phyloP scores from a whole-genome alignment of 2,888 invertebrate species.

The Hirtodrosophila histrioides region DNA sequence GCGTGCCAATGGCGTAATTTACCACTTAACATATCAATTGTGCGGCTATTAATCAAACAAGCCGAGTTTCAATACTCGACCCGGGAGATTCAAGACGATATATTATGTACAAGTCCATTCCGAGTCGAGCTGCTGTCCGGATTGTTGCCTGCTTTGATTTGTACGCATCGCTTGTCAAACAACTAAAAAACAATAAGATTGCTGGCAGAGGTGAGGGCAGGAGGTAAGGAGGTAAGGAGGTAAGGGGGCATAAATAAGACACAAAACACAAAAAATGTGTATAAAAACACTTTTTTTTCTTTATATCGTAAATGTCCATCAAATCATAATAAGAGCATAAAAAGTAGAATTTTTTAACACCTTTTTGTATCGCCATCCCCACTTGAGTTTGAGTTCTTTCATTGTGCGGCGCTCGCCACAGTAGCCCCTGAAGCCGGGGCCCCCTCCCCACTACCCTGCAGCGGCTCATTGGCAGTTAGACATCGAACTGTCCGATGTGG shows the following conservation, averaged over 20 bases:
- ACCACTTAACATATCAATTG: constrained; percentile 80
- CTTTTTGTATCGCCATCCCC: constrained; percentile 66
- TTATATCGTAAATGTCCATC: constrained; percentile 76
- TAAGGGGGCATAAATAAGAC: constrained; percentile 31
- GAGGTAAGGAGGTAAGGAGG: constrained; percentile 21
- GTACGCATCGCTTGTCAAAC: constrained; percentile 80
- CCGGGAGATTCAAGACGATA: constrained; percentile 29
- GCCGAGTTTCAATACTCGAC: constrained; percentile 35
- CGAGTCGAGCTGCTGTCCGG: constrained; percentile 25
- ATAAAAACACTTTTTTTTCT: constrained; percentile 39
- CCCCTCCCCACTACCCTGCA: constrained; percentile 4
- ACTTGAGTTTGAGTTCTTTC: constrained; percentile 53
- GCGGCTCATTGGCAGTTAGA: constrained; percentile 65
- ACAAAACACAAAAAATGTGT: constrained; percentile 26
- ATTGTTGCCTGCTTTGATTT: constrained; percentile 72
- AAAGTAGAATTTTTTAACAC: constrained; percentile 78
- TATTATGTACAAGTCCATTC: constrained; percentile 1
- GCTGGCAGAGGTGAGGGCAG: constrained; percentile 3
- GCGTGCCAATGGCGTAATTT: constrained; percentile 80
- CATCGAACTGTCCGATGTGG: constrained; percentile 59
- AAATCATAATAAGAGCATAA: constrained; percentile 78
- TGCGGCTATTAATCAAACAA: constrained; percentile 79
- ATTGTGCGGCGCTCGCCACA: constrained; percentile 55
- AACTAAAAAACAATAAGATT: constrained; percentile 62
- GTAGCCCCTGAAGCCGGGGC: constrained; percentile 48